Percentiles rank a stretch among this genome's conserved stretches.
These are phyloP conservation scores for Odontocolon sp. DNA, from an alignment of 2,888 invertebrate species.

Conservation along the genomic window DNA sequence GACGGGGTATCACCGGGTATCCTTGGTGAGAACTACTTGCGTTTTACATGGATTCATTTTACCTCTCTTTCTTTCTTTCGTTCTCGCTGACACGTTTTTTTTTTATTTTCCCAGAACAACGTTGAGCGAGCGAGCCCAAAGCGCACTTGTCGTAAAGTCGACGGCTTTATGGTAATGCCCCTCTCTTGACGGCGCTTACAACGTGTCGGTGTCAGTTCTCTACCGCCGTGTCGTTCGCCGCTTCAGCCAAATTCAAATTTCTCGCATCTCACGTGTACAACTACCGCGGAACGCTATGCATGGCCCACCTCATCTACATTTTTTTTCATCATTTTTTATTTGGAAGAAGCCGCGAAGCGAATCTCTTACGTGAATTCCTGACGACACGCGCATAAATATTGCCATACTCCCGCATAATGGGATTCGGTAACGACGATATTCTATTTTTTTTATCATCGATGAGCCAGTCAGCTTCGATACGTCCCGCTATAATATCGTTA, in stretches of 20 bases:
- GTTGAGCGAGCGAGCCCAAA: conserved; percentile 71
- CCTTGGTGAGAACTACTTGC: conserved; percentile 60
- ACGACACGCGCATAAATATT: conserved; percentile 32
- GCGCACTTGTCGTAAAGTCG: conserved; percentile 77
- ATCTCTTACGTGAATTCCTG: conserved; percentile 42
- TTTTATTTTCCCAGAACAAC: conserved; percentile 38
- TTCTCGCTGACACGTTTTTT: conserved; percentile 8
- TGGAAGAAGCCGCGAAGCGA: background rate
- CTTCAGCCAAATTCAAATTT: conserved; percentile 61
- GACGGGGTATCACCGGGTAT: conserved; percentile 74
- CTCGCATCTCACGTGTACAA: conserved; percentile 40
- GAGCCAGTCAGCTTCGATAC: conserved; percentile 17
- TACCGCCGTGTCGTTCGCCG: conserved; percentile 58
- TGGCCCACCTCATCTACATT: background rate
- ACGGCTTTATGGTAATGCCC: conserved; percentile 78
- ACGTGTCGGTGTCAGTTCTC: conserved; percentile 64
- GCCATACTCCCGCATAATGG: conserved; percentile 3
- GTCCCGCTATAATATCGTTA: conserved; percentile 10
- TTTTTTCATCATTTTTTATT: background rate
- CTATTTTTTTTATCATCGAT: background rate
- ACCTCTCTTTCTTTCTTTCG: conserved; percentile 18
- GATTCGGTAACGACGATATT: conserved; percentile 4
- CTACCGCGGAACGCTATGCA: background rate
- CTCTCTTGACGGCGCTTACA: conserved; percentile 65
- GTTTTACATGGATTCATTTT: conserved; percentile 32